Percentiles rank a stretch among this genome's conserved stretches.
Evolutionary conservation across 2,797 vertebrate genomes (phyloP).

Genomic region (Acestrorhynchus altus): DNA sequence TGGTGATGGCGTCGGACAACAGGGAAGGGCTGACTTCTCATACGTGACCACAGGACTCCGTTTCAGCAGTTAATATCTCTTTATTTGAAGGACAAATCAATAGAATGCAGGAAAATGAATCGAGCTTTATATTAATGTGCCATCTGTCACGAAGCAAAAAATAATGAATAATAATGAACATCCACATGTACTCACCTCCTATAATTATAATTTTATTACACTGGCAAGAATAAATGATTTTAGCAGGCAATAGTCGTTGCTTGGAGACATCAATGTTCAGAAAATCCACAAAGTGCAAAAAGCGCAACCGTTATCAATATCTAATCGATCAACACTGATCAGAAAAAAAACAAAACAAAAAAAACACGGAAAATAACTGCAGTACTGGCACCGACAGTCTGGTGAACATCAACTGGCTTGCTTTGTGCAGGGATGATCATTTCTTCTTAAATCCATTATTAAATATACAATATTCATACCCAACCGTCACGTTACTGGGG

Average conservation of each 20-base stretch:
- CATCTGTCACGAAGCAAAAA: constrained; percentile 21
- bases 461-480: not conserved
- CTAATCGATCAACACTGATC: constrained; percentile 40
- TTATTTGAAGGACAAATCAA: constrained; percentile 45
- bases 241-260: not conserved
- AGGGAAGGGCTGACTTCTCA: not conserved
- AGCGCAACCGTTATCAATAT: constrained; percentile 27
- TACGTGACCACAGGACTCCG: constrained; percentile 5
- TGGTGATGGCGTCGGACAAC: not conserved
- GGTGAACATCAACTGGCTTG: constrained; percentile 6
- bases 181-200: constrained; percentile 10
- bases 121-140: constrained; percentile 19
- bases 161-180: constrained; percentile 25
- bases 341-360: not conserved
- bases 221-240: constrained; percentile 22
- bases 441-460: not conserved
- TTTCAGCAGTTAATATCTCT: constrained; percentile 23
- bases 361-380: not conserved
- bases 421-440: not conserved
- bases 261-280: constrained; percentile 27
- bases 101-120: constrained; percentile 31
- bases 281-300: constrained; percentile 51
- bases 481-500: too few relatives aligned
- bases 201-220: constrained; percentile 12
- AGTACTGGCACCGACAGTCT: constrained; percentile 8